A percentile compares a stretch with the other conserved stretches of the same genome.
Conservation (phyloP, 1,140 invertebrate species). For the Nymphalis io region DNA sequence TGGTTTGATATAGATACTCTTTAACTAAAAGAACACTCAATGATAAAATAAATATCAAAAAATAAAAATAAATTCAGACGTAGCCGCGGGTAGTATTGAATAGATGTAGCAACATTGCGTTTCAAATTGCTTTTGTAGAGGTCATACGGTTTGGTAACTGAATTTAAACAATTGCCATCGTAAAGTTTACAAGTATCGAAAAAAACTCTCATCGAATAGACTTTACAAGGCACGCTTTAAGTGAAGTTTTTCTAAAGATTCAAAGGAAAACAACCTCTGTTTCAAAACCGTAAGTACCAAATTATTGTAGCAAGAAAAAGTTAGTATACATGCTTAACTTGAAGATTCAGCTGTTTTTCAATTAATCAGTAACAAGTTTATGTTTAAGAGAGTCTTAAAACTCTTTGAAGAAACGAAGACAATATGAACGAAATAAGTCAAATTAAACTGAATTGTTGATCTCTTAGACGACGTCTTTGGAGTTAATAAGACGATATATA, state of each 20-base stretch:
- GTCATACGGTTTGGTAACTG: background rate
- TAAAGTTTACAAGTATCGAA: constrained; percentile 6
- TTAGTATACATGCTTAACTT: background rate
- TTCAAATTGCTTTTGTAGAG: background rate
- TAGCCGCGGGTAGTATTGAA: too few species aligned
- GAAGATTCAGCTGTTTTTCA: constrained; percentile 10
- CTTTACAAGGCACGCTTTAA: constrained; percentile 1
- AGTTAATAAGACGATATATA: constrained; percentile 11
- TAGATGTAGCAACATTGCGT: too few species aligned
- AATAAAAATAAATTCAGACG: too few species aligned
- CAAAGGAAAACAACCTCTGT: background rate
- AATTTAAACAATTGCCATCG: constrained; percentile 1
- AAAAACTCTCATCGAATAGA: background rate
- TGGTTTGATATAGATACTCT: too few species aligned
- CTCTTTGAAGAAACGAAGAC: constrained; percentile 3
- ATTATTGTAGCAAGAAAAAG: background rate
- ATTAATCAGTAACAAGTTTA: constrained; percentile 18
- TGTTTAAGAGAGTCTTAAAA: constrained; percentile 14
- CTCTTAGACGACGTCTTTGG: constrained; percentile 12
- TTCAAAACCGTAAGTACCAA: background rate
- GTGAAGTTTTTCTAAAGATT: background rate
- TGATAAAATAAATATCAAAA: too few species aligned
- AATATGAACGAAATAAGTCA: constrained; percentile 15
- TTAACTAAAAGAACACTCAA: too few species aligned
- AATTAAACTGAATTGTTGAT: constrained; percentile 12